Percentiles rank a stretch among this genome's conserved stretches.
These are phyloP conservation scores for Halcyon smyrnensis DNA, from an alignment of 2,797 vertebrate species.

Conservation along the genomic window DNA sequence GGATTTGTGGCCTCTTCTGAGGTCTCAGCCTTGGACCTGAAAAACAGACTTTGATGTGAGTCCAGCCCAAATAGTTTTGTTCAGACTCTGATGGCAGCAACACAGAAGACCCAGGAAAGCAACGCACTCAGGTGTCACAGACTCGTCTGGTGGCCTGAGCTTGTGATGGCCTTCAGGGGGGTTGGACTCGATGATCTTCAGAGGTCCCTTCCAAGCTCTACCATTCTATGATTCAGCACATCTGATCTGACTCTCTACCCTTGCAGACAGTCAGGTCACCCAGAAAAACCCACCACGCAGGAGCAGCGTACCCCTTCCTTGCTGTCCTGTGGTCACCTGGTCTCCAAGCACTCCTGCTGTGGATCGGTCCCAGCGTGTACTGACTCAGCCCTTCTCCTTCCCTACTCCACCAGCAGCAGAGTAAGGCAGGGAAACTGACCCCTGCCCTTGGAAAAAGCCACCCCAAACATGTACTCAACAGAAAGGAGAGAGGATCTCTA, in stretches of 20 bases:
- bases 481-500: background rate
- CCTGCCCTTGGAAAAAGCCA: background rate
- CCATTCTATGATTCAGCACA: background rate
- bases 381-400: background rate
- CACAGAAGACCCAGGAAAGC: background rate
- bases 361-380: rapidly evolving
- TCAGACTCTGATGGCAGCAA: background rate
- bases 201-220: too few species aligned
- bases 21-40: background rate
- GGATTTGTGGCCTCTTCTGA: background rate
- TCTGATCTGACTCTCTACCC: background rate
- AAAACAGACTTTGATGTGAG: background rate
- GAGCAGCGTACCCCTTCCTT: background rate
- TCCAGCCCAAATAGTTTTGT: background rate
- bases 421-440: background rate
- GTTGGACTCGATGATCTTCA: too few species aligned
- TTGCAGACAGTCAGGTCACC: rapidly evolving
- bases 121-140: too few species aligned
- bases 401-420: background rate
- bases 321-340: background rate
- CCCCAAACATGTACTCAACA: rapidly evolving
- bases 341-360: background rate
- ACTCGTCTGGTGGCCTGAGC: background rate
- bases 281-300: background rate
- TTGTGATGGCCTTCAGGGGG: background rate